Evolutionary conservation across 2,888 invertebrate genomes (phyloP), one percentile per base, ranked within the genome.

Genomic region (Unio pictorum): DNA sequence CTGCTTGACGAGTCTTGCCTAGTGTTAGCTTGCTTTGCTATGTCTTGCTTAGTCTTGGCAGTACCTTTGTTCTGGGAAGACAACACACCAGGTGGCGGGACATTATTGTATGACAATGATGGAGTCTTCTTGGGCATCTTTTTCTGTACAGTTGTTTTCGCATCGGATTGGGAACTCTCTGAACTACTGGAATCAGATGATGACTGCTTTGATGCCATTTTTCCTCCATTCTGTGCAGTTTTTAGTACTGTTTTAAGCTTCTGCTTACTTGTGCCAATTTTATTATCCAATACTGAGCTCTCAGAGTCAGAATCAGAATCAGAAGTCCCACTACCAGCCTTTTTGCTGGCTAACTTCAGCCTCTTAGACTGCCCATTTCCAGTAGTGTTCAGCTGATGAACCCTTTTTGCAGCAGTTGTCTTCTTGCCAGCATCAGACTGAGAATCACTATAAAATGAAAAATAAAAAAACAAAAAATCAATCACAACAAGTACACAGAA

Each of bases 251-350:
- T 66, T 4, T 70, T 56, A 20, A 66, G 58, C 57, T 76, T 78
- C 28, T 78, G 75, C 55, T 74, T 76, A 28, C 67, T 72, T 5
- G 54, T 26, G n/a, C 63, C 55, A 61, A 55, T 63, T 55, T 78
- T 73, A 74, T 74, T 73, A 64, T 76, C 77, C 26, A 73, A 11
- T 45, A 34, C 64, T 55, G 68, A 74, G 60, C 78, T 81, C 68
- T 80, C 79, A 28, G 81, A 82, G 58, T 83, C 82, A 17, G 80
- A 77, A 76, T 80, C 81, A 23, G 82, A 80, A 61, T 81, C 81
- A 26, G 79, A 79, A 11, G 78, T 78, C 34, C 73, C 73, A 64
- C 69, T 75, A 59, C 56, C 34, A 30, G 60, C 68, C 56, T 69
- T 67, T 56, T 68, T 69, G 23, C 69, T 68, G 8, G 61, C 66